Percentiles rank a stretch among this genome's conserved stretches.
Conservation (phyloP, 2,113 vertebrate genomes). For the Platichthys stellatus region DNA sequence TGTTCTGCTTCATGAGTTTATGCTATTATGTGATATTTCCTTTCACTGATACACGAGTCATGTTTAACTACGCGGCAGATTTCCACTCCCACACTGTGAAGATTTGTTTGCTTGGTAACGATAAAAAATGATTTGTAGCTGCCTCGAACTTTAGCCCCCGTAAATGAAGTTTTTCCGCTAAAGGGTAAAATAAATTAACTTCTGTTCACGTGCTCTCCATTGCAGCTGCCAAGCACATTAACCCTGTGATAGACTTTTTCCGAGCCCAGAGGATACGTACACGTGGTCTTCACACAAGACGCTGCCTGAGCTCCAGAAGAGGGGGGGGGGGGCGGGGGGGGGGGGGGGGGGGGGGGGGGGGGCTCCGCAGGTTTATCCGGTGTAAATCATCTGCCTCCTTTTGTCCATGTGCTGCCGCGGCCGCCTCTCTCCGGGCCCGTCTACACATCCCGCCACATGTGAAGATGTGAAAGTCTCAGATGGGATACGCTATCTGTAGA, state of each 20-base stretch:
- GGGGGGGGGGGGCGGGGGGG: no score
- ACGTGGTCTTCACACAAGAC: no score
- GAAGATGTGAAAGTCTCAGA: background rate
- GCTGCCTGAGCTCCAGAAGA: background rate
- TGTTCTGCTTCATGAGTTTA: background rate
- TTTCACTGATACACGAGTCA: slow-evolving; percentile 1
- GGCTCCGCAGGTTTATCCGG: no score
- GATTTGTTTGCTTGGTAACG: slow-evolving; percentile 2
- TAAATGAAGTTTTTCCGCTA: no score
- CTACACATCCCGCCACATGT: background rate
- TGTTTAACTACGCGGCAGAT: slow-evolving; percentile 7
- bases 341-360: no score
- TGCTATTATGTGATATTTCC: slow-evolving; percentile 14
- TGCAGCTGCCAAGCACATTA: background rate
- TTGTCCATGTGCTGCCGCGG: background rate
- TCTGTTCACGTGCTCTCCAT: no score
- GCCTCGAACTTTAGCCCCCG: no score
- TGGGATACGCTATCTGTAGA: slow-evolving; percentile 10
- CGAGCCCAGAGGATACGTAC: no score
- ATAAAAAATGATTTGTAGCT: background rate
- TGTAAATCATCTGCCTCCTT: background rate
- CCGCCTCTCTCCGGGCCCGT: slow-evolving; percentile 1
- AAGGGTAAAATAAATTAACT: background rate
- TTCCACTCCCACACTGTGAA: slow-evolving; percentile 1
- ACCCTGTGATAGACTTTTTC: background rate